These are phyloP conservation scores for Tachysurus vachellii DNA, from an alignment of 2,113 vertebrate genomes.

Conservation along the genomic window DNA sequence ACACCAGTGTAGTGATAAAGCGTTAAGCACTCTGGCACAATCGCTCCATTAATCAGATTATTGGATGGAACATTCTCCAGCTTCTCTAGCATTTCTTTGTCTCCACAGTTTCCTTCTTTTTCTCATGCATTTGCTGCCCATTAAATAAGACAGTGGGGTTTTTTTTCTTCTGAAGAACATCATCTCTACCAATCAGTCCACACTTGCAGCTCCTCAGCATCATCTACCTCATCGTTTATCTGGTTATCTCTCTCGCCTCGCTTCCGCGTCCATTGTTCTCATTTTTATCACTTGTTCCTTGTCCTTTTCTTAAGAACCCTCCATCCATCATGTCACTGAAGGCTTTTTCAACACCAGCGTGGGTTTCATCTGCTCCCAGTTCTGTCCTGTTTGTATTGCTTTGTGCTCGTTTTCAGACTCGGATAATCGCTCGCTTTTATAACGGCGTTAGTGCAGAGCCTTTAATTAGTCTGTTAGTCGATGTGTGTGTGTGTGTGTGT, in stretches of 20 bases:
- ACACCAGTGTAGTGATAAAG: no score
- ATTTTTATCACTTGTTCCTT: slow-evolving; percentile 52
- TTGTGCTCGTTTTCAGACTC: slow-evolving; percentile 52
- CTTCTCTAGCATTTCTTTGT: background rate
- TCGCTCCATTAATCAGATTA: no score
- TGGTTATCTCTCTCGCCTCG: slow-evolving; percentile 46
- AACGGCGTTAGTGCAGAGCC: slow-evolving; percentile 25
- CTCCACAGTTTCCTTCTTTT: background rate
- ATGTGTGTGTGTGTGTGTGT: background rate
- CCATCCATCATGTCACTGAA: slow-evolving; percentile 49
- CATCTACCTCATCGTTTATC: slow-evolving; percentile 54
- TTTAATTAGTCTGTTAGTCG: background rate
- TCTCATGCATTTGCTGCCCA: background rate
- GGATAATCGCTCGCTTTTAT: slow-evolving; percentile 57
- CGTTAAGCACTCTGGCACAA: no score
- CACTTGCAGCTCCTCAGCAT: slow-evolving; percentile 12
- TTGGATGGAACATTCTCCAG: background rate
- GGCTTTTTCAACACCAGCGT: slow-evolving; percentile 45
- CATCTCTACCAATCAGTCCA: background rate
- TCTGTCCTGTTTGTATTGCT: slow-evolving; percentile 52
- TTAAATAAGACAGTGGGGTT: background rate
- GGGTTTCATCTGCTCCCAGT: slow-evolving; percentile 63
- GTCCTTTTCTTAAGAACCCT: slow-evolving; percentile 53
- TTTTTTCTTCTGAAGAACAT: background rate
- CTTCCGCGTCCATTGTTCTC: slow-evolving; percentile 14